These are phyloP conservation scores for Bos taurus DNA, from an alignment of 2,113 vertebrate species.

Conservation along the genomic window ARS-UCD2.0 NC_037356.1:44573501-44574000, in stretches of 20 bases:
- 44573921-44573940: neutral
- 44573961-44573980: neutral
- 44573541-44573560: neutral
- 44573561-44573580: neutral
- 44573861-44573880: neutral
- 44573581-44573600: neutral
- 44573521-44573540: neutral
- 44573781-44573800: neutral
- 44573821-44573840: neutral
- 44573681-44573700: neutral
- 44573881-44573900: neutral
- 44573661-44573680: neutral
- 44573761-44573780: neutral
- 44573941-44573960: neutral
- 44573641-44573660: neutral
- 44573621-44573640: neutral
- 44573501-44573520: neutral
- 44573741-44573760: neutral
- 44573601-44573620: neutral
- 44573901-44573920: neutral
- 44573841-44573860: neutral
- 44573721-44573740: neutral
- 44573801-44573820: neutral
- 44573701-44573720: neutral
- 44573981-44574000: neutral